phyloP scores from a whole-genome alignment of 2,888 invertebrate species.

The Poecilobothrus nobilitatus region DNA sequence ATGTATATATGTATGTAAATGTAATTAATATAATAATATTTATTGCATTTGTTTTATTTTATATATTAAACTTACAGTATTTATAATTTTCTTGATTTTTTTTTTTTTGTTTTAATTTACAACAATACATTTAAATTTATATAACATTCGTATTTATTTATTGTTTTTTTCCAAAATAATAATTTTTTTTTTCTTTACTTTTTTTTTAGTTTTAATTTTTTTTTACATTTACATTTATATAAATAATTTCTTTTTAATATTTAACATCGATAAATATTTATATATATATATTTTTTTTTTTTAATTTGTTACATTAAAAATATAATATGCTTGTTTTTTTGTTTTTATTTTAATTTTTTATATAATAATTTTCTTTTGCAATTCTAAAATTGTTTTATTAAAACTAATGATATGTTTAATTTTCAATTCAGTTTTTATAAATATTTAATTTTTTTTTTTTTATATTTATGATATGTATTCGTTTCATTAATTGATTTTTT shows the following conservation, averaged over 20 bases:
- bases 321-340: background rate
- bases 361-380: background rate
- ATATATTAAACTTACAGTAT: background rate
- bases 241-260: background rate
- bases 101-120: background rate
- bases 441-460: too few species aligned
- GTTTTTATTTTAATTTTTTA: background rate
- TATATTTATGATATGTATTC: background rate
- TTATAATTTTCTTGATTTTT: background rate
- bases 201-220: too few species aligned
- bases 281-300: background rate
- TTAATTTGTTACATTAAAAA: background rate
- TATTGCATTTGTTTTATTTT: too few species aligned
- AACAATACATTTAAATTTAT: background rate
- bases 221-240: background rate
- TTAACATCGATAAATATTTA: background rate
- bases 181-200: too few species aligned
- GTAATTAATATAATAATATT: too few species aligned
- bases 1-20: too few species aligned
- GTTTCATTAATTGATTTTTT: background rate
- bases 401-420: background rate
- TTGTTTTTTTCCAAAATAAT: background rate
- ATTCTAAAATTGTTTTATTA: background rate
- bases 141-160: background rate
- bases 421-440: background rate